phyloP scores from a whole-genome alignment of 1,140 invertebrate genomes.

The Heliconius congener region DNA sequence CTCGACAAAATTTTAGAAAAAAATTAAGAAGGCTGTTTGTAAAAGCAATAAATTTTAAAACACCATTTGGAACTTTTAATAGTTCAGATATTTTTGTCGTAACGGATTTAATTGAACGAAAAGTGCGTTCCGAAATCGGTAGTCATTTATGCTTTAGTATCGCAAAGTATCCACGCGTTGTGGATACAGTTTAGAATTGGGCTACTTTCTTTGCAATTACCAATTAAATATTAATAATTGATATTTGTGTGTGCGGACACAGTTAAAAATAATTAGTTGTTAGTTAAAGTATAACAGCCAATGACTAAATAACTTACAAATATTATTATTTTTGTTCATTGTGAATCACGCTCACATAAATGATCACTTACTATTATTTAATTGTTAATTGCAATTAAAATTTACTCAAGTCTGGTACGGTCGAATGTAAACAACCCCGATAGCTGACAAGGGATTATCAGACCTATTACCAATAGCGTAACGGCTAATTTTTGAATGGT shows the following conservation, averaged over 20 bases:
- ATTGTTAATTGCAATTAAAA: no score
- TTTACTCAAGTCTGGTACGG: background rate
- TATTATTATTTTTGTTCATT: no score
- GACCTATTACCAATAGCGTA: conserved; percentile 75
- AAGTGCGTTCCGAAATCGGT: conserved; percentile 36
- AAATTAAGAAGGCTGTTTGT: conserved; percentile 34
- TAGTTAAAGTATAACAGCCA: no score
- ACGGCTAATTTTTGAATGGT: conserved; percentile 79
- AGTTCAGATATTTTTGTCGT: conserved; percentile 13
- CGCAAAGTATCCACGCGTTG: conserved; percentile 49
- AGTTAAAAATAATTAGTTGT: no score
- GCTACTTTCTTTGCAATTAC: no score
- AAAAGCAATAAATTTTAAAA: conserved; percentile 38
- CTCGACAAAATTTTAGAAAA: conserved; percentile 23
- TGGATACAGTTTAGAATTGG: conserved; percentile 35
- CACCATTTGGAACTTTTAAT: conserved; percentile 37
- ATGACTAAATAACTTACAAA: no score
- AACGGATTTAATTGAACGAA: conserved; percentile 15
- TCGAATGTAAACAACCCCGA: conserved; percentile 59
- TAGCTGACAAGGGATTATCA: conserved; percentile 68
- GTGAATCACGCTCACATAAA: no score
- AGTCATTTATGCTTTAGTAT: conserved; percentile 43
- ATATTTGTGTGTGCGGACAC: no score
- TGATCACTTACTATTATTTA: no score
- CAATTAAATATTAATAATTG: no score